phyloP scores from a whole-genome alignment of 1,140 invertebrate genomes.

The Drosophila dunni region DNA sequence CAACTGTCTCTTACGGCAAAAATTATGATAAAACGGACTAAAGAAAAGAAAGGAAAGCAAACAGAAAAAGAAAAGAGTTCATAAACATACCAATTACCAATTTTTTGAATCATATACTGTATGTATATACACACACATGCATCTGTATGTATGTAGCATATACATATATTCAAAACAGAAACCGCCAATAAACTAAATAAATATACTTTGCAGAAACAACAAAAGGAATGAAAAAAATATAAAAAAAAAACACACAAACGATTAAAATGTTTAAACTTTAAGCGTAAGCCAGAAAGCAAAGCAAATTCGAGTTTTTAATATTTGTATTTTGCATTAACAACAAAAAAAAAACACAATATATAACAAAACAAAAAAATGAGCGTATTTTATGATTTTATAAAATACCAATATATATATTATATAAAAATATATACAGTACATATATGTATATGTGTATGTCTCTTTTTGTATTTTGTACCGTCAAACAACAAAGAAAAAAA shows the following conservation, averaged over 20 bases:
- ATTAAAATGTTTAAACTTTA: constrained; percentile 41
- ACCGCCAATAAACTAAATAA: constrained; percentile 59
- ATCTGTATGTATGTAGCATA: constrained; percentile 23
- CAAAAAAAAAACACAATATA: constrained; percentile 37
- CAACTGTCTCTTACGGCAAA: constrained; percentile 34
- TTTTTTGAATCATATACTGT: constrained; percentile 48
- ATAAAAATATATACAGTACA: constrained; percentile 57
- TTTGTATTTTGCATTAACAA: constrained; percentile 75
- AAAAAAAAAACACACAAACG: constrained; percentile 46
- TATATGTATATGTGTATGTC: constrained; percentile 70
- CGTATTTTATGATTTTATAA: constrained; percentile 80
- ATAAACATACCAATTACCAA: constrained; percentile 58
- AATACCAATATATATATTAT: constrained; percentile 55
- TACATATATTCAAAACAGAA: constrained; percentile 53
- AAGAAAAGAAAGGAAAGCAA: constrained; percentile 9
- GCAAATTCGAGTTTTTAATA: constrained; percentile 74
- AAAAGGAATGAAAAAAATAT: constrained; percentile 25
- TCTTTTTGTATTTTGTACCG: constrained; percentile 80
- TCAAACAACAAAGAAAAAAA: constrained; percentile 29
- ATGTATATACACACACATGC: constrained; percentile 23
- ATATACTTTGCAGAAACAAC: neutral
- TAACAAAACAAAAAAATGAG: constrained; percentile 39
- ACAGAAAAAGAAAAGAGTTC: constrained; percentile 28
- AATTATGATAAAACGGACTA: constrained; percentile 37
- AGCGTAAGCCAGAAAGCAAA: constrained; percentile 72